Percentiles rank a stretch among this genome's conserved stretches.
Evolutionary conservation across 2,113 vertebrate genomes (phyloP).

Genomic region (Cepphus grylle): DNA sequence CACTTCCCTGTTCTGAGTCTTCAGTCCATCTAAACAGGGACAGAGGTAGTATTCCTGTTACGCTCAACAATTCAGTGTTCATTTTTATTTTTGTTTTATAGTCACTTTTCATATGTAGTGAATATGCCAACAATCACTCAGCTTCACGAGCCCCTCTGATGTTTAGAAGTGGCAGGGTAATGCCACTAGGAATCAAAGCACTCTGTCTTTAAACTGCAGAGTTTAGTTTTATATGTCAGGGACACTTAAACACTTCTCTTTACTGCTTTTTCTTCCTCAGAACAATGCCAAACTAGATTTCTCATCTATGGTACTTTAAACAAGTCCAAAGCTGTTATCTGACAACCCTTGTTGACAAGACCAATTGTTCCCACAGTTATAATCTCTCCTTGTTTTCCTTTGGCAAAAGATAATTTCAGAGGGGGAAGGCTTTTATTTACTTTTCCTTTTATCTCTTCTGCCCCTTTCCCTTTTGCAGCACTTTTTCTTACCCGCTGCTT

Average conservation of each 20-base stretch:
- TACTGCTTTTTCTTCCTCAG: neutral
- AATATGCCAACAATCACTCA: slow-evolving; percentile 30
- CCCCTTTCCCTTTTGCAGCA: neutral
- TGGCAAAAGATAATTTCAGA: neutral
- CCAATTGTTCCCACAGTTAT: neutral
- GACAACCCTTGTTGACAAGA: neutral
- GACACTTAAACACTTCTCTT: slow-evolving; percentile 42
- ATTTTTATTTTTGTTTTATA: slow-evolving; percentile 57
- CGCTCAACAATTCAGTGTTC: slow-evolving; percentile 20
- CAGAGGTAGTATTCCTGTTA: neutral
- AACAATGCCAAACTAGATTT: slow-evolving; percentile 22
- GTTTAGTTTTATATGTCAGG: slow-evolving; percentile 50
- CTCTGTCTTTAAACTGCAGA: slow-evolving; percentile 45
- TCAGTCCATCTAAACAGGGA: neutral
- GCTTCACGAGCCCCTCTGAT: slow-evolving; percentile 49
- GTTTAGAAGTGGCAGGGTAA: slow-evolving; percentile 3
- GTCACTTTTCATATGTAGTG: neutral
- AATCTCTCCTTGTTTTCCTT: neutral
- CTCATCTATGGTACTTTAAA: slow-evolving; percentile 17
- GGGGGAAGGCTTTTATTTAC: neutral
- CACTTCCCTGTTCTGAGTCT: neutral
- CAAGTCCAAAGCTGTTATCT: slow-evolving; percentile 32
- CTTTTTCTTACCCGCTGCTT: neutral
- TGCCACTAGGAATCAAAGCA: slow-evolving; percentile 34
- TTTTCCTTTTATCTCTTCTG: neutral